These are phyloP conservation scores for Halcyon leucocephala DNA, from an alignment of 2,797 vertebrate genomes.

Conservation along the genomic window DNA sequence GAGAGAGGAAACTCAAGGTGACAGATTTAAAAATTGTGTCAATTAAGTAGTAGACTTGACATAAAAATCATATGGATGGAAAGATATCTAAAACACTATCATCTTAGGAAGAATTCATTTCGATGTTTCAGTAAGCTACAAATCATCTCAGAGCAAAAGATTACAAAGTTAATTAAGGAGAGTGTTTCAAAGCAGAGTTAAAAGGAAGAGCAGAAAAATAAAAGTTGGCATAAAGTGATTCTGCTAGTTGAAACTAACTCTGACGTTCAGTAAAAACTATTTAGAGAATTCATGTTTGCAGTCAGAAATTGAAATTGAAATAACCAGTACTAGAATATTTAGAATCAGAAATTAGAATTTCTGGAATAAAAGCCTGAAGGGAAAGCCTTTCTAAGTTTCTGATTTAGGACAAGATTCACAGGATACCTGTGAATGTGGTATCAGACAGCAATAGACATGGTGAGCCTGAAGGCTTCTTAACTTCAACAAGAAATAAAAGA, in stretches of 20 bases:
- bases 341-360: neutral
- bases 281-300: neutral
- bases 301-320: neutral
- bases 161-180: constrained; percentile 56
- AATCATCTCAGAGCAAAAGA: neutral
- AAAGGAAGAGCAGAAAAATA: neutral
- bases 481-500: neutral
- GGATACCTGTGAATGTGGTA: neutral
- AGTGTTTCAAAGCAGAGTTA: constrained; percentile 36
- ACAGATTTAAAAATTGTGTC: constrained; percentile 57
- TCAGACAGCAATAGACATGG: neutral
- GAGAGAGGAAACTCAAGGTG: neutral
- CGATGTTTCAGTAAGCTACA: constrained; percentile 24
- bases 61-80: constrained; percentile 35
- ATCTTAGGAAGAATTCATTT: constrained; percentile 23
- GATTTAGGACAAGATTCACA: neutral
- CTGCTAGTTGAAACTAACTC: neutral
- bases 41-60: constrained; percentile 46
- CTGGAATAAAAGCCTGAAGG: neutral
- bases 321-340: neutral
- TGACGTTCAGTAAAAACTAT: neutral
- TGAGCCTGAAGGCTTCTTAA: neutral
- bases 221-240: neutral
- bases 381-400: neutral
- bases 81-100: constrained; percentile 22